A percentile compares a stretch with the other conserved stretches of the same genome.
These are phyloP conservation scores for Drosophila neoperkinsi DNA, from an alignment of 2,888 invertebrate species.

Conservation along the genomic window DNA sequence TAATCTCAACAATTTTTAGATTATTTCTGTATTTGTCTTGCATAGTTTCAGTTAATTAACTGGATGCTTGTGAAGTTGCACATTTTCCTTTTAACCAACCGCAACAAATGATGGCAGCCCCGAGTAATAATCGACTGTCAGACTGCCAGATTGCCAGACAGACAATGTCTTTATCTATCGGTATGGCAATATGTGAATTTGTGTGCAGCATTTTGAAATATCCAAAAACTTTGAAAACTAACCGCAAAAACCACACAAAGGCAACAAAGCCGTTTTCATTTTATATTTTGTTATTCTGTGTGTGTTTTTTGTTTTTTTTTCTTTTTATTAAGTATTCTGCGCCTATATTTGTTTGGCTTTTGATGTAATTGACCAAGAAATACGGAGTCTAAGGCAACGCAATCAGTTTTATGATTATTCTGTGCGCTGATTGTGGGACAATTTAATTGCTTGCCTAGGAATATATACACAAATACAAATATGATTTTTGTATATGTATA, in stretches of 20 bases:
- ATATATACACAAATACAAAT: slow-evolving; percentile 2
- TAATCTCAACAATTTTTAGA: not conserved
- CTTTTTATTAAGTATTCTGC: slow-evolving; percentile 32
- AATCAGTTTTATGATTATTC: slow-evolving; percentile 43
- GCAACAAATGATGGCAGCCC: slow-evolving; percentile 32
- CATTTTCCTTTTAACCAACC: slow-evolving; percentile 25
- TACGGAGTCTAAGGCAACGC: slow-evolving; percentile 31
- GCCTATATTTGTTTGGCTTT: slow-evolving; percentile 37
- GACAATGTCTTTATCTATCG: slow-evolving; percentile 20
- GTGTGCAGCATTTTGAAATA: slow-evolving; percentile 24
- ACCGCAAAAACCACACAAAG: slow-evolving; percentile 50
- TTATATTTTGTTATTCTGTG: slow-evolving; percentile 22
- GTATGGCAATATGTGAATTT: slow-evolving; percentile 1
- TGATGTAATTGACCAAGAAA: slow-evolving; percentile 46
- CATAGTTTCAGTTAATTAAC: slow-evolving; percentile 12
- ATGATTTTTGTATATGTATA: not conserved
- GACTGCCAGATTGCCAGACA: not conserved
- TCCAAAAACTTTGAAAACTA: slow-evolving; percentile 28
- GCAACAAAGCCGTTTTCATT: slow-evolving; percentile 28
- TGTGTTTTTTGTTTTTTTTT: not conserved
- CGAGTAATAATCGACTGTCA: slow-evolving; percentile 19
- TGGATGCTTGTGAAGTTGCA: slow-evolving; percentile 30
- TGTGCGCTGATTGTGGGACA: slow-evolving; percentile 40
- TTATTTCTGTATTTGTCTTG: slow-evolving; percentile 9
- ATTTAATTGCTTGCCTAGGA: slow-evolving; percentile 24